Percentiles rank a stretch among this genome's conserved stretches.
Conservation (phyloP, 64 coral and sea anemone species). For the Stichodactyla mertensii region DNA sequence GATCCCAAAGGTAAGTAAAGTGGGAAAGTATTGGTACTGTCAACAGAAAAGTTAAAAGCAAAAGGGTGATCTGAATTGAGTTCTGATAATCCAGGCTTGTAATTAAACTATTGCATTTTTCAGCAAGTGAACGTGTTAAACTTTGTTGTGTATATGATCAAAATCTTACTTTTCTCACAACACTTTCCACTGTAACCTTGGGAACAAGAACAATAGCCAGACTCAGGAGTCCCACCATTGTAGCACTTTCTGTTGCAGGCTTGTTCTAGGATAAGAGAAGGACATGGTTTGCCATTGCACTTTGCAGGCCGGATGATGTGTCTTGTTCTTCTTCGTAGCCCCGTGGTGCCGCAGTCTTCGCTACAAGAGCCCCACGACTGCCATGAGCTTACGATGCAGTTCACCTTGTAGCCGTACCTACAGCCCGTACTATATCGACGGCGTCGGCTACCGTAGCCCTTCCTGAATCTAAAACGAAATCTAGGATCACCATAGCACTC, state of each 20-base stretch:
- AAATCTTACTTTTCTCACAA: background rate
- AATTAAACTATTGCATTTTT: too few species aligned
- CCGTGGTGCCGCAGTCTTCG: slow-evolving; percentile 3
- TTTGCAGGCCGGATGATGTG: background rate
- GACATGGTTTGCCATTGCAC: background rate
- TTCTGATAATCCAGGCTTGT: too few species aligned
- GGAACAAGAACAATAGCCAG: background rate
- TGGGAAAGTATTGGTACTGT: too few species aligned
- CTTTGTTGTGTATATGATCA: background rate
- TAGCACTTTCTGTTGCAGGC: slow-evolving; percentile 15
- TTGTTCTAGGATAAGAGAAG: background rate
- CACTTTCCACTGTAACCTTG: slow-evolving; percentile 1
- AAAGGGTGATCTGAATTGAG: too few species aligned
- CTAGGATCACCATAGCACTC: background rate
- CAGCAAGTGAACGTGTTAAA: too few species aligned
- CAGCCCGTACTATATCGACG: background rate
- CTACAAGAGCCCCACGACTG: background rate
- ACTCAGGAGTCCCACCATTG: background rate
- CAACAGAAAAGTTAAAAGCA: too few species aligned
- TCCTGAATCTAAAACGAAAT: background rate
- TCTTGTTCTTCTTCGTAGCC: background rate
- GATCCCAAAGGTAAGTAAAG: too few species aligned
- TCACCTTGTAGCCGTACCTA: background rate
- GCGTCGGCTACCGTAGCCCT: background rate
- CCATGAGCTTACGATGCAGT: background rate